Conservation (phyloP, 2,113 vertebrate genomes). For the Copsychus sechellarum region DNA sequence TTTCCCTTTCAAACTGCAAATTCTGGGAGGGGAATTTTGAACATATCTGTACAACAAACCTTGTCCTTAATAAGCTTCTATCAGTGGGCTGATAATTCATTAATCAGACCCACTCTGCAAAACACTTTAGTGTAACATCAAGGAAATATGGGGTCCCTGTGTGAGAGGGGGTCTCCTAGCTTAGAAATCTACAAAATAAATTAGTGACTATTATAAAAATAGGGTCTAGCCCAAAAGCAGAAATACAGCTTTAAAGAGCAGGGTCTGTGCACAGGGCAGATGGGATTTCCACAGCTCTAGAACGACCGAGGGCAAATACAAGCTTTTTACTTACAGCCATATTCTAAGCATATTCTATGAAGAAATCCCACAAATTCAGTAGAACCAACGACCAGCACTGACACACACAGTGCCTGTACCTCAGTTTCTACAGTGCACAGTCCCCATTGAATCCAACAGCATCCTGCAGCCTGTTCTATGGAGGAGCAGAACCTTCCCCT, state of each 20-base stretch:
- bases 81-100: neutral
- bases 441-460: neutral
- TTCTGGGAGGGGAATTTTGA: neutral
- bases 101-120: neutral
- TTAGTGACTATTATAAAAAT: neutral
- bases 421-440: neutral
- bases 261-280: neutral
- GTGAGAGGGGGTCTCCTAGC: neutral
- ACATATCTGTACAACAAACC: neutral
- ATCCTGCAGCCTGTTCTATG: neutral
- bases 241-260: neutral
- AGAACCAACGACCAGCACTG: neutral
- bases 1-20: neutral
- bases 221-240: neutral
- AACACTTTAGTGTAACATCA: neutral
- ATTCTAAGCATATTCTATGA: neutral
- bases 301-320: neutral
- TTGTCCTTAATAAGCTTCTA: neutral
- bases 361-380: neutral
- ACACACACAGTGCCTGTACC: neutral
- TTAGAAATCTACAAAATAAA: neutral
- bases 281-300: neutral
- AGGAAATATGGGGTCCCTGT: accelerated
- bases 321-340: neutral
- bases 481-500: neutral